Conservation (phyloP, 2,888 invertebrate species). For the Bellardia pandia region DNA sequence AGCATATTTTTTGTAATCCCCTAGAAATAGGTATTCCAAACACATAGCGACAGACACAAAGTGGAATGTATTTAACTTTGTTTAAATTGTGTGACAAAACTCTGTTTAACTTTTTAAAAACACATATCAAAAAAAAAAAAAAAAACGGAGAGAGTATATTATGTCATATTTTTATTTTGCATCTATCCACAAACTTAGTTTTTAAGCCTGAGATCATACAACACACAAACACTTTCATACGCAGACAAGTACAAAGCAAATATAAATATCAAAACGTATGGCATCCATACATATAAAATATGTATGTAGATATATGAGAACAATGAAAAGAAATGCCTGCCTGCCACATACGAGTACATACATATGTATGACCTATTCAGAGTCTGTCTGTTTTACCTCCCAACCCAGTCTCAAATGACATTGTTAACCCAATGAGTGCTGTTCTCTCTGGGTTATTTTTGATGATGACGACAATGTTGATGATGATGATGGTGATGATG, state of each 20-base stretch:
- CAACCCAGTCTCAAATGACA: constrained; percentile 12
- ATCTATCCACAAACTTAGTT: constrained; percentile 41
- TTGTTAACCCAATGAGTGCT: constrained; percentile 51
- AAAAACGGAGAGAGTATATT: background rate
- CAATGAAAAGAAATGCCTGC: constrained; percentile 8
- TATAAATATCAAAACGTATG: background rate
- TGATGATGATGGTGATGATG: background rate
- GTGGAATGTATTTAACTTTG: background rate
- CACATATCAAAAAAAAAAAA: background rate
- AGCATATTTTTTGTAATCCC: background rate
- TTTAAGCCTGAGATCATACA: constrained; percentile 39
- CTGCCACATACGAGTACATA: background rate
- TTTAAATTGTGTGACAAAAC: constrained; percentile 20
- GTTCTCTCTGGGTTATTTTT: constrained; percentile 11
- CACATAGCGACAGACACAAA: background rate
- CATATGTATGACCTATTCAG: constrained; percentile 25
- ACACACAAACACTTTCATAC: background rate
- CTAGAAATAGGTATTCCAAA: background rate
- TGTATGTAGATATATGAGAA: background rate
- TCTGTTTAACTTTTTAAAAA: constrained; percentile 1
- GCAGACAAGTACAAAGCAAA: background rate
- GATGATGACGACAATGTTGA: background rate
- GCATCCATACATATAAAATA: background rate
- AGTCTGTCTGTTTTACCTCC: background rate
- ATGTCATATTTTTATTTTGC: constrained; percentile 10